Evolutionary conservation across 2,797 vertebrate species (phyloP).

Genomic region (Rhadinocentrus ornatus): DNA sequence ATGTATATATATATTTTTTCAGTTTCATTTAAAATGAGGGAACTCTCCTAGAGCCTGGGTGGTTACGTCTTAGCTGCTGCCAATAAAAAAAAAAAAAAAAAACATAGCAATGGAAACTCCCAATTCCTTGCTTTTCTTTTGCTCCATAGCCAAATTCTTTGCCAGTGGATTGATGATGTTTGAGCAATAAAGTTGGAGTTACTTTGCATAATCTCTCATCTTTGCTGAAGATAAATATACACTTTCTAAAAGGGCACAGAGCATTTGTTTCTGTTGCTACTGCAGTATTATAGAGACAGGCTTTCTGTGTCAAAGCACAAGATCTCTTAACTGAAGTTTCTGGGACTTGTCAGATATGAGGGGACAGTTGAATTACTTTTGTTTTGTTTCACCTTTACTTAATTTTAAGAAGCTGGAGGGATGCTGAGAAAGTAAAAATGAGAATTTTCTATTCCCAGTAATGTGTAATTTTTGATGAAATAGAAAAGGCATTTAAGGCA

Average conservation of each 20-base stretch:
- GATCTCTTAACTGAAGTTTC: constrained; percentile 37
- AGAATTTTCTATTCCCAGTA: constrained; percentile 13
- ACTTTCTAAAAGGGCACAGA: constrained; percentile 25
- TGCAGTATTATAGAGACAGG: background rate
- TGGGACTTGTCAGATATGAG: constrained; percentile 30
- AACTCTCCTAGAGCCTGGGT: constrained; percentile 30
- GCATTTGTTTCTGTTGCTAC: constrained; percentile 29
- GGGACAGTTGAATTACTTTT: constrained; percentile 32
- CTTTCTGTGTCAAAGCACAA: constrained; percentile 37
- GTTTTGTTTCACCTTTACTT: constrained; percentile 19
- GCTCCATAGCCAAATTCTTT: constrained; percentile 53
- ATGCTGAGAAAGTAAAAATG: constrained; percentile 11
- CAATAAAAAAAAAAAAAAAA: constrained; percentile 40
- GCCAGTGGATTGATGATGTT: constrained; percentile 36
- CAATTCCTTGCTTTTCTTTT: constrained; percentile 59
- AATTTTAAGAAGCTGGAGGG: constrained; percentile 12
- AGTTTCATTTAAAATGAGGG: constrained; percentile 22
- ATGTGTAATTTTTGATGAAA: constrained; percentile 40
- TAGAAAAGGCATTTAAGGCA: constrained; percentile 1
- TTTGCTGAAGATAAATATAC: constrained; percentile 35
- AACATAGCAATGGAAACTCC: constrained; percentile 55
- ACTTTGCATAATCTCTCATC: constrained; percentile 35
- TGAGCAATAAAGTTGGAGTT: constrained; percentile 49
- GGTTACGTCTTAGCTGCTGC: constrained; percentile 31
- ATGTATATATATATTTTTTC: background rate